A percentile compares a stretch with the other conserved stretches of the same genome.
phyloP scores from a whole-genome alignment of 2,797 vertebrate genomes.

The Coracias cyanogaster region DNA sequence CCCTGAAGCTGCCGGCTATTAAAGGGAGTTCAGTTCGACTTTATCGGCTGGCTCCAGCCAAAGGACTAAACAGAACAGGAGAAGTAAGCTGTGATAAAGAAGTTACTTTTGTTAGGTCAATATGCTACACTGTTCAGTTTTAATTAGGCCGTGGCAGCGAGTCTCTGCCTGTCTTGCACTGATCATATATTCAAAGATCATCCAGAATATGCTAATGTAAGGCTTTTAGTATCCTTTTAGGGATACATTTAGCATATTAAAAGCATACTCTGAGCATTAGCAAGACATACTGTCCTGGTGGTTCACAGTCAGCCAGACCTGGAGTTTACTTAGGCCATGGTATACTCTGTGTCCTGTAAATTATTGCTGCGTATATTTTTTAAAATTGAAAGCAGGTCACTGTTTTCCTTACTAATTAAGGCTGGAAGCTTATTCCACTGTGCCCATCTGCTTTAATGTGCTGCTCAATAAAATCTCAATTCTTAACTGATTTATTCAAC shows the following conservation, averaged over 20 bases:
- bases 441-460: neutral
- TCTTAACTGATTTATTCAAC: conserved; percentile 1
- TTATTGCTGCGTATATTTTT: conserved; percentile 22
- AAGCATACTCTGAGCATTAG: conserved; percentile 31
- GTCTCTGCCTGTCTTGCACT: neutral
- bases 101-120: conserved; percentile 34
- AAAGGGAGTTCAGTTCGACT: neutral
- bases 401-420: conserved; percentile 34
- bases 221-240: conserved; percentile 58
- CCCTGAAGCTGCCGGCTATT: neutral
- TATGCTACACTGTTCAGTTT: neutral
- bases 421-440: neutral
- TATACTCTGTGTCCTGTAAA: conserved; percentile 16
- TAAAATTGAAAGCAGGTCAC: conserved; percentile 42
- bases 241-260: conserved; percentile 55
- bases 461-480: neutral
- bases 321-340: conserved; percentile 21
- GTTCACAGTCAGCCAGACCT: conserved; percentile 28
- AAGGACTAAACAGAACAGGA: neutral
- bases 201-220: conserved; percentile 37
- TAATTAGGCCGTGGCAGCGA: neutral
- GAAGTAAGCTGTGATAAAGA: conserved; percentile 13
- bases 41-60: neutral
- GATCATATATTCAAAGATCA: conserved; percentile 33
- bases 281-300: neutral